Evolutionary conservation across 2,888 invertebrate genomes (phyloP), one percentile per base, ranked within the genome.

Genomic region (Pollenia angustigena): DNA sequence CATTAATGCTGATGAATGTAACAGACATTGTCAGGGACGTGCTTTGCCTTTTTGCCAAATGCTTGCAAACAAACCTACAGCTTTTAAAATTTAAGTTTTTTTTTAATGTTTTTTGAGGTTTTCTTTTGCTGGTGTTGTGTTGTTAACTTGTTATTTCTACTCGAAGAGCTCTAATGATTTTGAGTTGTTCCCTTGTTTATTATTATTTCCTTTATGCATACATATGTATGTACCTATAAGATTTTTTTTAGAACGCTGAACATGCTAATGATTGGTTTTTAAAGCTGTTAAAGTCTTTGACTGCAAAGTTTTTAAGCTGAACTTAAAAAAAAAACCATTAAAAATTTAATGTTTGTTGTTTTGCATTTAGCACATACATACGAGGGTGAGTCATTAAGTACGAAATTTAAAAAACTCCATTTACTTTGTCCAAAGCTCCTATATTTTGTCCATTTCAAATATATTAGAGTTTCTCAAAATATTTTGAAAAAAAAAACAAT

Each of bases 1-100:
- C 80, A 74, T 78, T 75, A 81, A 81, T 68, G 81, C 66, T 83
- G 86, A 83, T 84, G 83, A 76, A 72, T 64, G 56, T 50, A 75
- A 23, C 40, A 79, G 76, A 84, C 72, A 76, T 80, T 83, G 64
- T 50, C 71, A 58, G 75, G 42, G 48, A 66, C 83, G 81, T 86
- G 80, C 54, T 86, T 83, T 81, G 78, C n/a, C 66, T 60, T 68
- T 74, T 62, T 79, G 62, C 64, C 50, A 58, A 50, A 71, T 42
- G 50, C 32, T 6, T 32, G 32, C 32, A 32, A 32, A 32, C 32
- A 54, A 11, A 32, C 32, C 7, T 56, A 23, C 56, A 56, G 23
- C 32, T 71, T 60, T 58, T n/a, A 23, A 60, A 14, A 79, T 40
- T 10, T 64, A 40, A 42, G 62, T 56, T 80, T 46, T 10, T 50